These are phyloP conservation scores for Mellilla xanthometata DNA, from an alignment of 2,888 invertebrate species.

Conservation along the genomic window DNA sequence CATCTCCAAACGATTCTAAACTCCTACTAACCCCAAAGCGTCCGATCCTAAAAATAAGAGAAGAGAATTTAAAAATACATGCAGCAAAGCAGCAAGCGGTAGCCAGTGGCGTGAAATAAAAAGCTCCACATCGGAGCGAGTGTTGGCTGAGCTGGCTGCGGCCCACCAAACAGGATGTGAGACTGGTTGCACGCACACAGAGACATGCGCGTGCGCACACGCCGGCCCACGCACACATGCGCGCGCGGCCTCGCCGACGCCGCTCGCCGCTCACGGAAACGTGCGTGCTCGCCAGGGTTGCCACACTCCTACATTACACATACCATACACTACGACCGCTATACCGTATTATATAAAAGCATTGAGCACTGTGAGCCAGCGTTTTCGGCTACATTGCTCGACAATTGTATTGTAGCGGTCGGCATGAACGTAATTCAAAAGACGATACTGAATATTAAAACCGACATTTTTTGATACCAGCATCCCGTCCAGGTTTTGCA, in stretches of 20 bases:
- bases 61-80: constrained; percentile 23
- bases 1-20: no score
- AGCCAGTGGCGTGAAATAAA: constrained; percentile 73
- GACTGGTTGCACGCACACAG: constrained; percentile 76
- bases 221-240: constrained; percentile 49
- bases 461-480: no score
- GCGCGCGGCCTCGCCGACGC: constrained; percentile 68
- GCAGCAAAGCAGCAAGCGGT: constrained; percentile 50
- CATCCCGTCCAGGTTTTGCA: no score
- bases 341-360: constrained; percentile 34
- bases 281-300: constrained; percentile 71
- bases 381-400: neutral
- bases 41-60: constrained; percentile 4
- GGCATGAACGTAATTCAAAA: no score
- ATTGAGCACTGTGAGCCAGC: constrained; percentile 16
- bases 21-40: no score
- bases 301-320: constrained; percentile 33
- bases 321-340: constrained; percentile 29
- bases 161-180: constrained; percentile 80
- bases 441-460: no score
- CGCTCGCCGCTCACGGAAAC: constrained; percentile 75
- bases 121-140: constrained; percentile 69
- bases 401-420: no score
- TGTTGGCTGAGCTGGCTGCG: constrained; percentile 53
- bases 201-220: constrained; percentile 41